Percentiles rank a stretch among this genome's conserved stretches.
These are phyloP conservation scores for Leptogaster cylindrica DNA, from an alignment of 2,888 invertebrate species.

Conservation along the genomic window DNA sequence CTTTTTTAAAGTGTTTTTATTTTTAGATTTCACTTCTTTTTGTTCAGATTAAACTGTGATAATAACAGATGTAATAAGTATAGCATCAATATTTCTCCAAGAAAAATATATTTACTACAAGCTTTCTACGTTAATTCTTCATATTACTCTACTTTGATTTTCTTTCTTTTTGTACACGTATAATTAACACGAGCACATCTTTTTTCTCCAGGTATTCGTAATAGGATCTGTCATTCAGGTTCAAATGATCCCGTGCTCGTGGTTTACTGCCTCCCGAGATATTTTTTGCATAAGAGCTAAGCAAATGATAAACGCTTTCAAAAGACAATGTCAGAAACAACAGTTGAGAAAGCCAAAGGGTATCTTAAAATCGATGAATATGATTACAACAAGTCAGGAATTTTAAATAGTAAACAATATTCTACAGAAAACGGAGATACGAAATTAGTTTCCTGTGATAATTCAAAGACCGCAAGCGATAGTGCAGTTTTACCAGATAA, in stretches of 20 bases:
- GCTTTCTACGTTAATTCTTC: no score
- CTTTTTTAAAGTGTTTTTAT: no score
- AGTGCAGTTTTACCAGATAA: no score
- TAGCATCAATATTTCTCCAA: background rate
- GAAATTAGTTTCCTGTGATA: slow-evolving; percentile 24
- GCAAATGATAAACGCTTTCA: background rate
- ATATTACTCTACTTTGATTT: no score
- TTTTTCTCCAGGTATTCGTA: slow-evolving; percentile 11
- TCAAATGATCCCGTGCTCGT: slow-evolving; percentile 11
- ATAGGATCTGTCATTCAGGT: background rate
- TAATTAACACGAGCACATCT: no score
- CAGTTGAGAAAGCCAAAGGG: slow-evolving; percentile 5
- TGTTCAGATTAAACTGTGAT: no score
- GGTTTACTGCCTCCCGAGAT: background rate
- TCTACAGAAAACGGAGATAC: background rate
- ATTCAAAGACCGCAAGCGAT: no score
- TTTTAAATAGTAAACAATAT: background rate
- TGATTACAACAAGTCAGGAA: background rate
- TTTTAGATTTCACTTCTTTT: no score
- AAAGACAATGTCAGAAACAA: slow-evolving; percentile 27
- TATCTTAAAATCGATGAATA: slow-evolving; percentile 10
- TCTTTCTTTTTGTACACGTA: no score
- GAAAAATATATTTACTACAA: no score
- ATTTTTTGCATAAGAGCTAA: slow-evolving; percentile 18
- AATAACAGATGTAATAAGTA: no score